Base-by-base conservation (phyloP, 2,113 vertebrate genomes). In the Hyperopisus bebe region DNA sequence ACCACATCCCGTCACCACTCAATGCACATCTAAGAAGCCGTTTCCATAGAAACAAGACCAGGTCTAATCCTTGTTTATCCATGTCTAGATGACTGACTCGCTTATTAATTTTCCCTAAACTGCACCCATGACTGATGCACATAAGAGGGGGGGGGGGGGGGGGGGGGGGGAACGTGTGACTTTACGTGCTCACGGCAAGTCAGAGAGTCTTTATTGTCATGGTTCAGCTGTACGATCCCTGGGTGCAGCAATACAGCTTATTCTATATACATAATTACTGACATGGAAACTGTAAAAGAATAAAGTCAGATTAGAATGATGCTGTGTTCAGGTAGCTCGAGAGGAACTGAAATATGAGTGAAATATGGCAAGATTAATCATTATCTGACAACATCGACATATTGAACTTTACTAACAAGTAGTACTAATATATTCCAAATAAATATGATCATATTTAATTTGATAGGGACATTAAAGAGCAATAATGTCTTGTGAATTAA, bases 11-110 rank as follows among this genome's bases (percentile, higher is more conserved):
- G 21, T 50, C 21, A 21, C 87, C 85, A 83, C 88, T 88, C 51
- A 70, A n/a, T 53, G 50, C 87, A 55, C 86, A 70, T 86, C 51
- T 31, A 70, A 92, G 88, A 74, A 88, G 89, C 90, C 47, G 89
- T 88, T 90, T 24, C 90, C 88, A 87, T 91, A 70, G 89, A 91
- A 88, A 91, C 77, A 47, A 84, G 88, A 85, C 89, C 89, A 91
- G 77, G 85, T 62, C 48, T 90, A 88, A 87, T 90, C 89, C 89
- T 24, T 46, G 88, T 90, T 90, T 88, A 90, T 88, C 88, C 89
- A 86, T 74, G 55, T 42, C 91, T 35, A 47, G 55, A 88, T 89
- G 89, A 89, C 83, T 88, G 86, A 86, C 90, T 3, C 17, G 15
- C 15, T 51, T 17, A 51, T 90, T 89, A 85, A 84, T 42, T n/a